Conservation (phyloP, 2,113 vertebrate genomes). For the Bungarus multicinctus region DNA sequence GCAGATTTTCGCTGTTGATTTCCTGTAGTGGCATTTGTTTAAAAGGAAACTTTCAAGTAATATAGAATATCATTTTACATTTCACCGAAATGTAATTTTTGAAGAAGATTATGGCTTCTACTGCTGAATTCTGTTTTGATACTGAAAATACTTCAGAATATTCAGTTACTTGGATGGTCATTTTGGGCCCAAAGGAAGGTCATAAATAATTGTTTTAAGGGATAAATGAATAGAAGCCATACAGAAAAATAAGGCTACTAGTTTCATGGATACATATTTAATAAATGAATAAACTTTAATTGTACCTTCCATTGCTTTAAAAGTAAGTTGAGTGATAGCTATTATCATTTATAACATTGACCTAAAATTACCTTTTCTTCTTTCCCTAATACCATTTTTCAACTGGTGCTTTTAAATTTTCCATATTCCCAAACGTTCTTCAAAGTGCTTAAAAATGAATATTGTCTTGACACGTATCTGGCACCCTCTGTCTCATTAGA, state of each 20-base stretch:
- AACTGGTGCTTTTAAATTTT: not conserved
- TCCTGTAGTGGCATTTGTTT: not conserved
- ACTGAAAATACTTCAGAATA: not conserved
- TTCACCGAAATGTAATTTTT: not conserved
- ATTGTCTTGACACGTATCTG: slow-evolving; percentile 7
- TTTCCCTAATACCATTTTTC: not conserved
- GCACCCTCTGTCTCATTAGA: not conserved
- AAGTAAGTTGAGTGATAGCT: not conserved
- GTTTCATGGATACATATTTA: not conserved
- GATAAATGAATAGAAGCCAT: not conserved
- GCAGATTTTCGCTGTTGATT: not conserved
- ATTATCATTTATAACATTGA: not conserved
- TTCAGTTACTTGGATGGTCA: not conserved
- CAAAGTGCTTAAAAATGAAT: not conserved
- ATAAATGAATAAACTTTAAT: not conserved
- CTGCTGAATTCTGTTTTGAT: not conserved
- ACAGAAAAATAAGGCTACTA: not conserved
- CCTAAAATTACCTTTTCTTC: not conserved
- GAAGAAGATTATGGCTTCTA: not conserved
- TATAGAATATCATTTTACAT: not conserved
- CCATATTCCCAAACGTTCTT: not conserved
- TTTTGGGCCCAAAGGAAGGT: not conserved
- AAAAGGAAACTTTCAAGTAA: not conserved
- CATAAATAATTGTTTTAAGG: not conserved
- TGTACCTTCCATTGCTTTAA: not conserved